Evolutionary conservation across 2,113 vertebrate species (phyloP), one percentile per base, ranked within the genome.

Genomic region (Gallinago undulata): DNA sequence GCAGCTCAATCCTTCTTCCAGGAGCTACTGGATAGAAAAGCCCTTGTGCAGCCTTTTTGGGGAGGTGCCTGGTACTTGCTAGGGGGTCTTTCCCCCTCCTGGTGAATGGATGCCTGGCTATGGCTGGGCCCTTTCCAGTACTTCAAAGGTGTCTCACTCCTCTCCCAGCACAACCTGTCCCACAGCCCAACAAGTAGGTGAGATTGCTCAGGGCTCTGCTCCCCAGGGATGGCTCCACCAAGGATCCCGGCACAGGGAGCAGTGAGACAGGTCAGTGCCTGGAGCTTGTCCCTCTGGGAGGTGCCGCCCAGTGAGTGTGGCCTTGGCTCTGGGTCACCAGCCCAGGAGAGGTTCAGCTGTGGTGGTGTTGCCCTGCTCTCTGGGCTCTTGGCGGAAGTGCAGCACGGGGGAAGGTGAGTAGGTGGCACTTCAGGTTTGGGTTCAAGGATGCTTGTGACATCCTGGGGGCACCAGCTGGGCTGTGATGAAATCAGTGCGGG

Each of bases 231-330:
- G 12, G 37, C 47, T 96, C n/a, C 4, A 45, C 57, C 68, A 74
- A 7, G 15, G 6, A 11, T 62, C 35, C 37, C 0, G 1, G 16
- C 30, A 13, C 1, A 0, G 41, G 37, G 43, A 79, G 56, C 8
- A 1, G 27, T 30, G 31, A 0, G 7, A 41, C 19, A 60, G 30
- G 22, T 64, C 50, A 2, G 0, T 74, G 43, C 18, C 55, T 84
- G 74, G 30, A 62, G 25, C 0, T 0, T 51, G 11, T 57, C 35
- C 19, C 15, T 79, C 13, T 27, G 33, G 45, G 47, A 86, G 13
- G 37, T 80, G 53, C 35, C 6, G 1, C 33, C 3, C 30, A 13
- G 53, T 39, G 35, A 18, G 14, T 1, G 10, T 45, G 50, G 60
- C 55, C 55, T 80, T 69, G 30, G 12, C n/a, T 28, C 27, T 33